Base-by-base conservation (phyloP, 2,888 invertebrate genomes). In the Eupithecia centaureata region DNA sequence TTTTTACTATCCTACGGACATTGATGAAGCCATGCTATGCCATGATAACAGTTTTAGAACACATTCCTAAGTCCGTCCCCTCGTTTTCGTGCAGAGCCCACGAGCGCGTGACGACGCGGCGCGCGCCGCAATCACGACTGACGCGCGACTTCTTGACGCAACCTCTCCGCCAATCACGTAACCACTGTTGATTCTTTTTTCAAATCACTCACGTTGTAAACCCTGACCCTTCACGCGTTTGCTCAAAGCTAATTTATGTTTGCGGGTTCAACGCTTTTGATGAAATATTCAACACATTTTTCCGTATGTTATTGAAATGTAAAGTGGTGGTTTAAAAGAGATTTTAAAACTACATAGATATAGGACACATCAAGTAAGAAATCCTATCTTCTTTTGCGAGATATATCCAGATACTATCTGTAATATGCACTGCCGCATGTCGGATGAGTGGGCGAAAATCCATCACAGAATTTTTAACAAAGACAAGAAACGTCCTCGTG, bases 101-200 rank as follows among this genome's bases (percentile, higher is more conserved):
- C 85, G 83, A 79, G 88, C 91, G 90, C 92, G 91, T 92, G 92
- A 92, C 92, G 89, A 83, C 84, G 68, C 54, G 82, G 82, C 82
- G 79, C 91, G 88, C 91, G 90, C 90, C 90, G 86, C 85, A 83
- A 83, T 89, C 92, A 92, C 92, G 91, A 88, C 81, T 81, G 87
- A 87, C 89, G 89, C 82, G 89, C 86, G 87, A 84, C 88, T 85
- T 85, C 81, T 85, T 83, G 84, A 88, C 89, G 90, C 89, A 89
- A 89, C 86, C 77, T 73, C 79, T 77, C 75, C 54, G 65, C 65
- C 73, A 71, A 61, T 72, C 70, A 75, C 77, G 76, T 75, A 76
- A 78, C 73, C 68, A 65, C 8, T 42, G 60, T 62, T 71, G 27
- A 38, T 71, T 65, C 54, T 63, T 71, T 67, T 65, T 61, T 66